Conservation (phyloP, 2,113 vertebrate genomes). For the Sprattus sprattus region DNA sequence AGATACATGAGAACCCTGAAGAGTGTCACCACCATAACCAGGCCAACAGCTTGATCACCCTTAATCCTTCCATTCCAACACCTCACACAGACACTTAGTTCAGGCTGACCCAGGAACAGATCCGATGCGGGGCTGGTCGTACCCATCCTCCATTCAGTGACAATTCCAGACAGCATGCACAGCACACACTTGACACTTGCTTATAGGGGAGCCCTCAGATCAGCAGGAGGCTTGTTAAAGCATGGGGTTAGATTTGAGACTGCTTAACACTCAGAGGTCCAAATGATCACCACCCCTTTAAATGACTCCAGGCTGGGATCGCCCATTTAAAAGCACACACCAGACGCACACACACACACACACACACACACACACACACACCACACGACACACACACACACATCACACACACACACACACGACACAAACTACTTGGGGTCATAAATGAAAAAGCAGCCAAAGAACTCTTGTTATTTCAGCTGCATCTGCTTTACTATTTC, state of each 20-base stretch:
- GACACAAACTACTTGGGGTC: background rate
- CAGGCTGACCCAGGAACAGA: background rate
- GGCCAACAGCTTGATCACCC: background rate
- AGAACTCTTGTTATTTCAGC: slow-evolving; percentile 42
- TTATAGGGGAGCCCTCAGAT: background rate
- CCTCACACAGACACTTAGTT: background rate
- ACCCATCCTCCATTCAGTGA: background rate
- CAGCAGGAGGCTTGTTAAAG: background rate
- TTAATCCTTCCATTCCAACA: too few relatives aligned
- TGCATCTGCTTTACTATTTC: slow-evolving; percentile 36
- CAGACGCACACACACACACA: background rate
- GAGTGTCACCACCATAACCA: background rate
- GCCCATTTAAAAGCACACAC: slow-evolving; percentile 2
- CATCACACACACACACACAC: background rate
- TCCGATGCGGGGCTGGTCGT: background rate
- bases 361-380: background rate
- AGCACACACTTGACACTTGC: background rate
- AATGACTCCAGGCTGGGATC: background rate
- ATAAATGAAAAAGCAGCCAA: slow-evolving; percentile 14
- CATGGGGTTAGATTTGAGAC: background rate
- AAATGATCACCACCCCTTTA: background rate
- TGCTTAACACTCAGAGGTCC: slow-evolving; percentile 28
- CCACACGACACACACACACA: background rate
- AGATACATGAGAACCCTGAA: background rate
- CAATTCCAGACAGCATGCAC: background rate